Percentiles rank a stretch among this genome's conserved stretches.
Evolutionary conservation across 2,113 vertebrate species (phyloP).

Genomic region (Phyllopteryx taeniolatus): DNA sequence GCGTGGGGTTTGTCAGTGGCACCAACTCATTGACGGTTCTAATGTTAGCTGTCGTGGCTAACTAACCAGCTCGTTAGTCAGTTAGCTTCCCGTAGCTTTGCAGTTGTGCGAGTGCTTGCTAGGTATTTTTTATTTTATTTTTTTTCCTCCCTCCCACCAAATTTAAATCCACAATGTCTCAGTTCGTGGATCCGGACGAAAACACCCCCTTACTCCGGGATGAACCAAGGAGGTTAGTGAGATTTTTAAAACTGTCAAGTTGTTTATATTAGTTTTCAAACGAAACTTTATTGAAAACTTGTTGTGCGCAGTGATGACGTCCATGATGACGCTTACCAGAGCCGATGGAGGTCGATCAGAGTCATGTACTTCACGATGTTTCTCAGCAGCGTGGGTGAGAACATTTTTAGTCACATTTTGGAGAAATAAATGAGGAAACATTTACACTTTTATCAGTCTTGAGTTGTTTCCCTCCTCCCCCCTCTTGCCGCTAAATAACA

Average conservation of each 20-base stretch:
- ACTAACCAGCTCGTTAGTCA: not conserved
- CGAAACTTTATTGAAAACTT: slow-evolving; percentile 3
- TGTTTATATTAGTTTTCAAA: not conserved
- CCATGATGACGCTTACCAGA: slow-evolving; percentile 75
- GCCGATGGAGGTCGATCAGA: slow-evolving; percentile 90
- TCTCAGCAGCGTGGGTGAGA: slow-evolving; percentile 92
- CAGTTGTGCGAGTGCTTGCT: slow-evolving; percentile 14
- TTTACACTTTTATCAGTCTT: not conserved
- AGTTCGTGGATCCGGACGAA: slow-evolving; percentile 45
- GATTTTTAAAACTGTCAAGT: slow-evolving; percentile 2
- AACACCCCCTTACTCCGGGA: slow-evolving; percentile 60
- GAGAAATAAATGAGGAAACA: not conserved
- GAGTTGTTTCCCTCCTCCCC: not conserved
- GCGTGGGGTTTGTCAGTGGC: not conserved
- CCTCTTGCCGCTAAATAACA: not conserved
- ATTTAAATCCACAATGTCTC: slow-evolving; percentile 47
- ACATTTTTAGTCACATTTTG: not conserved
- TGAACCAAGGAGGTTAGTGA: slow-evolving; percentile 75
- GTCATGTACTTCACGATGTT: slow-evolving; percentile 98
- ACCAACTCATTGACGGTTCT: not conserved
- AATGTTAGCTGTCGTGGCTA: not conserved
- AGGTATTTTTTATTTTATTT: not conserved
- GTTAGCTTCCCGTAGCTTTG: slow-evolving; percentile 4
- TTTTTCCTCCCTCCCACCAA: no score
- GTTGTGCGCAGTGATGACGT: slow-evolving; percentile 60